These are phyloP conservation scores for Pithys albifrons DNA, from an alignment of 2,113 vertebrate species.

Conservation along the genomic window DNA sequence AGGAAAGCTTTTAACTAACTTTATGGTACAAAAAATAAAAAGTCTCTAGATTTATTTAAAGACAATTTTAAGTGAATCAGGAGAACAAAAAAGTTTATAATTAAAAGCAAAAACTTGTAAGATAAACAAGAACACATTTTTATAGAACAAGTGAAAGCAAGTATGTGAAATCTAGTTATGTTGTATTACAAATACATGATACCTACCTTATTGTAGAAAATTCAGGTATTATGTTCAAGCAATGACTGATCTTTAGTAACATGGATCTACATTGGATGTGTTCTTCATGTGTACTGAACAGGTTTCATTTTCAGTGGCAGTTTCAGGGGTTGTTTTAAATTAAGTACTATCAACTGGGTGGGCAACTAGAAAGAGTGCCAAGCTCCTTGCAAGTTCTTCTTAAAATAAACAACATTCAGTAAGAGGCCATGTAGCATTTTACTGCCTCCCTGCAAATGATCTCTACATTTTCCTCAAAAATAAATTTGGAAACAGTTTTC, in stretches of 20 bases:
- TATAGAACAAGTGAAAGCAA: neutral
- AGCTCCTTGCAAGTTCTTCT: neutral
- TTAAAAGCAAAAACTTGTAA: neutral
- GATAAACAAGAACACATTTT: neutral
- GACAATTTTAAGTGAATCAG: neutral
- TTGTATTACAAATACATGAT: neutral
- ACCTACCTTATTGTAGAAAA: neutral
- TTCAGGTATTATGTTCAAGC: neutral
- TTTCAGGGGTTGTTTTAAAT: neutral
- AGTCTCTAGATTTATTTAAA: neutral
- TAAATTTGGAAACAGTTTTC: neutral
- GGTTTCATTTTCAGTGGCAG: neutral
- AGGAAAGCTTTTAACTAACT: neutral
- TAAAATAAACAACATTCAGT: slow-evolving; percentile 11
- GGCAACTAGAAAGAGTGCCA: neutral
- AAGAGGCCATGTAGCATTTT: neutral
- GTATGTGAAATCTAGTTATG: neutral
- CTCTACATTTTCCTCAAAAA: neutral
- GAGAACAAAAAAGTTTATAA: neutral
- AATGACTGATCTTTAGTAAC: neutral
- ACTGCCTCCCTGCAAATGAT: neutral
- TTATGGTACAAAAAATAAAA: neutral
- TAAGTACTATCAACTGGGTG: neutral
- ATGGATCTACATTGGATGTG: neutral
- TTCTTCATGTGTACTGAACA: neutral